Evolutionary conservation across 1,140 invertebrate species (phyloP), one percentile per base, ranked within the genome.

Genomic region (Drosophila nasuta): DNA sequence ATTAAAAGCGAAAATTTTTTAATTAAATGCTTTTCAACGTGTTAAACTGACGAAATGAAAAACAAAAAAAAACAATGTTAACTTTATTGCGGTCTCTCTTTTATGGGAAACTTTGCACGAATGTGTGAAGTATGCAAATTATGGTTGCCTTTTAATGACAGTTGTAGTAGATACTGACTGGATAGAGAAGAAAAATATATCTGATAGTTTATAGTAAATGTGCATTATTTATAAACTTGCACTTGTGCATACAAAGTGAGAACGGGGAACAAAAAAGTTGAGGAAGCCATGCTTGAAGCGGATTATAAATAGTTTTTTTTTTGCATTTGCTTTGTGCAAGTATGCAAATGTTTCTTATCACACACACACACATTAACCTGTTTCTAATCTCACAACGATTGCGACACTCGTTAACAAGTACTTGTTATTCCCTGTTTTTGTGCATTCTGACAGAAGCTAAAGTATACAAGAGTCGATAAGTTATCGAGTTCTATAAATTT

Each of bases 1-100:
- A 85, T 81, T 81, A 71, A 86, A 82, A 41, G 52, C 17, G 43
- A 52, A 38, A 65, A 33, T 75, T 72, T 25, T 79, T 79, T 79
- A 79, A 87, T 78, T 74, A 86, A 79, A 76, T 58, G 33, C 20
- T 33, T 25, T 49, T 67, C 11, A 62, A 25, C 8, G 28, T 43
- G 8, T 17, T 20, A 28, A 66, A 4, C 41, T 66, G 20, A 46
- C 13, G 41, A 43, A 41, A 10, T 41, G 20, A 25, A 45, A n/a
- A 28, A 15, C 7, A 17, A 7, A 20, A 17, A 10, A 49, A 62
- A 28, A 25, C 20, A 28, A 43, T 38, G 6, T 43, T n/a, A 3
- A 13, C 41, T 43, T 43, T 33, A 54, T 33, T 33, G 51, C 30
- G n/a, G 51, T 15, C 6, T 54, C 1, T 54, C 1, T 54, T 33